These are phyloP conservation scores for Actenoides hombroni DNA, from an alignment of 2,113 vertebrate genomes.

Conservation along the genomic window DNA sequence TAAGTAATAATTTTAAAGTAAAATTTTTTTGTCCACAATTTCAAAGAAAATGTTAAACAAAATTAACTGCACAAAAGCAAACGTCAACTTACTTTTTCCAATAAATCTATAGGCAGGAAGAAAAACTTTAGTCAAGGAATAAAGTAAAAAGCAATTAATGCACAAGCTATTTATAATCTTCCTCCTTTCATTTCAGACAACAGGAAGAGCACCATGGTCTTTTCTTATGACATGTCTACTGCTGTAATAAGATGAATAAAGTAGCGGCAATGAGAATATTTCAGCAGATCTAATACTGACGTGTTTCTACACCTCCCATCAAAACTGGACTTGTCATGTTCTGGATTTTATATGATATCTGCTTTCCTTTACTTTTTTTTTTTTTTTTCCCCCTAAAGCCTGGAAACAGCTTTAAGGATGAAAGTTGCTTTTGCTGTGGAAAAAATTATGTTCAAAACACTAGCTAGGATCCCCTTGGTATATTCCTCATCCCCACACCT, in stretches of 20 bases:
- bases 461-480: not conserved
- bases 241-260: not conserved
- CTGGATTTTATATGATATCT: not conserved
- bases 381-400: not conserved
- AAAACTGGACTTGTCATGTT: not conserved
- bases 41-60: not conserved
- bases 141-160: constrained; percentile 3
- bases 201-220: not conserved
- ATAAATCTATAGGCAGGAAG: constrained; percentile 80
- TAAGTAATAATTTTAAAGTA: not conserved
- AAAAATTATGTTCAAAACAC: not conserved
- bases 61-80: not conserved
- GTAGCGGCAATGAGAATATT: not conserved
- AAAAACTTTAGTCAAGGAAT: constrained; percentile 78
- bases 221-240: not conserved
- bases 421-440: too few species aligned
- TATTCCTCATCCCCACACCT: not conserved
- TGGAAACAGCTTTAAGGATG: not conserved
- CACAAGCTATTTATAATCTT: not conserved
- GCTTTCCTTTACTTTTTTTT: not conserved
- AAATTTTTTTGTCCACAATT: not conserved
- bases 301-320: not conserved
- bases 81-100: constrained; percentile 85
- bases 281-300: not conserved
- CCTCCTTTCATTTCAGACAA: not conserved